A percentile compares a stretch with the other conserved stretches of the same genome.
Conservation (phyloP, 2,888 invertebrate genomes). For the Tipula confusa region DNA sequence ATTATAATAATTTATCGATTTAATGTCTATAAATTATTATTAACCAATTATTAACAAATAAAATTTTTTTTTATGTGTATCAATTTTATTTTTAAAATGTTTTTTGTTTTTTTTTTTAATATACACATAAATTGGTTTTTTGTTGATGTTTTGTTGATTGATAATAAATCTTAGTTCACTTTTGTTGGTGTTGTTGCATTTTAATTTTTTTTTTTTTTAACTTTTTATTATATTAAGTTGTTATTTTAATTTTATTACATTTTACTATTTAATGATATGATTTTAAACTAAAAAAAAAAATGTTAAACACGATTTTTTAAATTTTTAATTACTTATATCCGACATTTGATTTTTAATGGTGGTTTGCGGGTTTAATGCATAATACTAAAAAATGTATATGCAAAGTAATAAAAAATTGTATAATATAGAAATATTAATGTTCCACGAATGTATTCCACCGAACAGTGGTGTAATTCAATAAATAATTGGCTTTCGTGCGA, state of each 20-base stretch:
- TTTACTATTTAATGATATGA: conserved; percentile 13
- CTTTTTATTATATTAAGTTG: conserved; percentile 25
- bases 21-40: conserved; percentile 30
- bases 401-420: too few relatives aligned
- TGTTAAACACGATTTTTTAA: background rate
- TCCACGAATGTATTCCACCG: too few relatives aligned
- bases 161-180: conserved; percentile 26
- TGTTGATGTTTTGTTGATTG: conserved; percentile 30
- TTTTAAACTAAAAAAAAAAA: background rate
- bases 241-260: background rate
- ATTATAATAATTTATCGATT: conserved; percentile 30
- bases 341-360: background rate
- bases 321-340: conserved; percentile 28
- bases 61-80: conserved; percentile 13
- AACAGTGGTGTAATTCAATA: too few relatives aligned
- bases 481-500: too few relatives aligned
- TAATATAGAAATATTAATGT: too few relatives aligned
- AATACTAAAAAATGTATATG: too few relatives aligned
- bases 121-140: background rate
- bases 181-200: background rate
- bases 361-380: too few relatives aligned
- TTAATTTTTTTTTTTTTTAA: too few relatives aligned
- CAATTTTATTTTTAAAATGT: conserved; percentile 16
- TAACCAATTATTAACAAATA: conserved; percentile 29
- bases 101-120: background rate